Conservation (phyloP, 2,113 vertebrate species). For the Phycodurus eques region DNA sequence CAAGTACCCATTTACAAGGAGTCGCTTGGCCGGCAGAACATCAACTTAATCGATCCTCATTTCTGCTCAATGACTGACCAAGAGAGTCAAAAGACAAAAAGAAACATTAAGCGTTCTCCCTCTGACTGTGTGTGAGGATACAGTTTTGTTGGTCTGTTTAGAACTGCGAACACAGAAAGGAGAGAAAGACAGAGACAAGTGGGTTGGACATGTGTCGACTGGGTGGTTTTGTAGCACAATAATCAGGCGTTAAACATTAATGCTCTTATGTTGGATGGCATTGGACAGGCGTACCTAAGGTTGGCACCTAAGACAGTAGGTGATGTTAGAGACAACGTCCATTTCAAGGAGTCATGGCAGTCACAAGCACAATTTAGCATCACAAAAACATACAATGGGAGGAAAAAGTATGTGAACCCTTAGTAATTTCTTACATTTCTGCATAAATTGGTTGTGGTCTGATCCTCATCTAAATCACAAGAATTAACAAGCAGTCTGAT, state of each 20-base stretch:
- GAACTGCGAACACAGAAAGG: conserved; percentile 78
- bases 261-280: conserved; percentile 18
- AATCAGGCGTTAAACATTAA: conserved; percentile 65
- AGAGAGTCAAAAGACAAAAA: conserved; percentile 63
- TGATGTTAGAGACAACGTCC: no score
- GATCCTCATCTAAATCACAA: no score
- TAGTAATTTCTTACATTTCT: no score
- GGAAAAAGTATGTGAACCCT: no score
- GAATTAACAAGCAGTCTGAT: no score
- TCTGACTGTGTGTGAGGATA: conserved; percentile 73
- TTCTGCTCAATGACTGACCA: conserved; percentile 72
- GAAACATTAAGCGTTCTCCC: conserved; percentile 64
- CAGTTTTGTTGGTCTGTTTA: conserved; percentile 76
- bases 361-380: no score
- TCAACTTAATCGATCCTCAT: conserved; percentile 77
- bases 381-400: no score
- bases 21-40: conserved; percentile 75
- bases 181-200: conserved; percentile 76
- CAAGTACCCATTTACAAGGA: conserved; percentile 72
- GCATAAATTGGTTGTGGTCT: no score
- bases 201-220: conserved; percentile 70
- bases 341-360: no score
- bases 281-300: no score
- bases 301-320: no score
- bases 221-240: conserved; percentile 53